Base-by-base conservation (phyloP, 2,113 vertebrate genomes). In the Tursiops truncatus region DNA sequence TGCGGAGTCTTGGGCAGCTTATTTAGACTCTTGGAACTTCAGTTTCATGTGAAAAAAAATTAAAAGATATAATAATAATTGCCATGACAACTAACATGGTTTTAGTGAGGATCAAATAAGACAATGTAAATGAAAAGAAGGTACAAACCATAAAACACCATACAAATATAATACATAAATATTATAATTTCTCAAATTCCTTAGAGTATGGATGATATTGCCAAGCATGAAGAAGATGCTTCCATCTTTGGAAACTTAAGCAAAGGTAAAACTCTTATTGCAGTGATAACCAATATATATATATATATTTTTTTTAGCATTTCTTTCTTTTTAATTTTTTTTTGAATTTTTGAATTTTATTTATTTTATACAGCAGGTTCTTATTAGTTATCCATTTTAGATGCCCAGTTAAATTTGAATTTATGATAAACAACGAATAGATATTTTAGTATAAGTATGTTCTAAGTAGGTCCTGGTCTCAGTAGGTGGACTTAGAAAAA, bases 41-140 rank as follows among this genome's bases (percentile, higher is more conserved):
- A n/a, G 53, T 41, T 88, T 95, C 65, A 23, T 85, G 25, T 95
- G 23, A 83, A 76, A 96, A 96, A 92, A 96, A 65, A 71, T 31
- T 14, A 31, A 70, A 71, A 13, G 4, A 81, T 86, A 63, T 68
- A 89, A 41, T 84, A 91, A 83, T 60, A 71, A 81, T 80, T 58
- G 9, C 41, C 5, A 73, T 74, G 5, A 47, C 53, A 65, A 20
- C n/a, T 41, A 74, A 79, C 14, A 36, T 8, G 5, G 26, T 53
- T 92, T 74, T 56, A 33, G 4, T 41, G 11, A 88, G 41, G 28
- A 70, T 74, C 23, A 65, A 71, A 62, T 47, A 92, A 84, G 18
- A 70, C 36, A 63, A 63, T 47, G 17, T n/a, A 89, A 94, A 26
- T 74, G 28, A 65, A 95, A 91, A 9, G 31, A 18, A 95, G 26